Base-by-base conservation (phyloP, 2,888 invertebrate species). In the Orthosia gracilis region DNA sequence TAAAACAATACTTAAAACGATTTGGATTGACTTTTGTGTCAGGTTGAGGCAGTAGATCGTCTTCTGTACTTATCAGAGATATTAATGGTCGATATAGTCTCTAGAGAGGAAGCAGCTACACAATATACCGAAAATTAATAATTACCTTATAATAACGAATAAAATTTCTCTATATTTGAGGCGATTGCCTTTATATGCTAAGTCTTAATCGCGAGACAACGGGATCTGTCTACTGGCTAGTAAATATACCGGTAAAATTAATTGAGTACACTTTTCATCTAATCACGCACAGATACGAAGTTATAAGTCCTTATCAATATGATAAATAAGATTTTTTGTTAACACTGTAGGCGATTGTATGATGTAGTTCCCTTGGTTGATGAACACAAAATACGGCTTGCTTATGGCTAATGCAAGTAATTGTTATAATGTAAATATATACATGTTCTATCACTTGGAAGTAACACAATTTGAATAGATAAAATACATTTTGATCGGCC, bases 351-450 rank as follows among this genome's bases (percentile, higher is more conserved):
- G 87, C 88, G 85, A 85, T 88, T 89, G 86, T 85, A 76, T 78
- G 82, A 88, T 87, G 78, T 88, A 89, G 87, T 91, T 92, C 91
- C 91, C 92, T 90, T 87, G 85, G 86, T 91, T 84, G 73, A 89
- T 93, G 93, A 94, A 94, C 93, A 94, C 93, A 92, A 93, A 92
- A 91, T 89, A 93, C 89, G 89, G 89, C 91, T 89, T 85, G 88
- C 93, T 93, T 93, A 94, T 76, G 89, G 91, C 92, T 93, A 92
- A 89, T 86, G 88, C 90, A 91, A 89, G 85, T 87, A 86, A 89
- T 82, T 85, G 85, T 87, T 88, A 87, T 89, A 85, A 76, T 87
- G 81, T 88, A 88, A 84, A 87, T 88, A 89, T 88, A 89, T 82
- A 87, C 84, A 88, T 77, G 76, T 85, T 88, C 83, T 91, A 91